Evolutionary conservation across 2,888 invertebrate genomes (phyloP), one percentile per base, ranked within the genome.

Genomic region (Nasonovia ribisnigri): DNA sequence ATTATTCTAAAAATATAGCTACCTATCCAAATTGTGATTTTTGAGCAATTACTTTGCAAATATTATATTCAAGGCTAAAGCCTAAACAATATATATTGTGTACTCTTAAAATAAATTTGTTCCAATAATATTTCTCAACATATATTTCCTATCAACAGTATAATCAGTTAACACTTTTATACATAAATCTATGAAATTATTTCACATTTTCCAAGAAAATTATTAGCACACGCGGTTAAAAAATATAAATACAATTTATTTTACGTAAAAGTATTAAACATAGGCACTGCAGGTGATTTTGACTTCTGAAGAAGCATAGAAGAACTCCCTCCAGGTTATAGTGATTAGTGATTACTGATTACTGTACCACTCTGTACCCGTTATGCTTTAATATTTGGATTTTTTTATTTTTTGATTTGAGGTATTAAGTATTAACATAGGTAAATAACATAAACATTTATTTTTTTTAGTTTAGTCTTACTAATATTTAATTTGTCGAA

Each of bases 11-110:
- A 87, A 92, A 92, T 87, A 87, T 11, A 26, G 26, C 29, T 54
- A 84, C 57, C n/a, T 51, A n/a, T 54, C 36, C 36, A 54, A 91
- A 84, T 91, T 86, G 86, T 86, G n/a, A 10, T 57, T 91, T 91
- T 91, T n/a, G 36, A 86, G n/a, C 51, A 91, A 57, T 91, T 91
- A 91, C 57, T 43, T 91, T 57, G 46, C 43, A 20, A 84, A 86
- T 91, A 86, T n/a, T 86, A n/a, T n/a, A 43, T 54, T 57, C 91
- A 91, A 91, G 91, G 91, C 20, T 86, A 86, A 86, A 46, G 46
- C 46, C 10, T 46, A 46, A 46, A 46, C 11, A 46, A 57, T 36
- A 36, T 26, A 26, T 57, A 88, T 26, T 57, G 57, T 26, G 26
- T 51, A 42, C 77, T 29, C 16, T 29, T 29, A 67, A 90, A 90